Conservation (phyloP, 2,797 vertebrate genomes). For the Astyanax mexicanus region DNA sequence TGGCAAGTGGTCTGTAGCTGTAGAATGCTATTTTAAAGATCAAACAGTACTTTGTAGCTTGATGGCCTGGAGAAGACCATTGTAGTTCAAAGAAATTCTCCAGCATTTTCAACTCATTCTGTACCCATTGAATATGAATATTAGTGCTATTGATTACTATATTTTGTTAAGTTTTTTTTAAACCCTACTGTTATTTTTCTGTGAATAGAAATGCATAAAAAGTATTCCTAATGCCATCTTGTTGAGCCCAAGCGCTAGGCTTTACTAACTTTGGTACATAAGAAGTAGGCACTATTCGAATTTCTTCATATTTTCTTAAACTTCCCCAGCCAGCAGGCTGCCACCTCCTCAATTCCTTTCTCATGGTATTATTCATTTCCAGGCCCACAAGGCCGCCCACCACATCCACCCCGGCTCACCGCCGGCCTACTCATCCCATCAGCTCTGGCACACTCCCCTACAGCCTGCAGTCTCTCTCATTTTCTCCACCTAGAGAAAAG, state of each 20-base stretch:
- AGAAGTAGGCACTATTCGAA: slow-evolving; percentile 45
- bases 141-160: neutral
- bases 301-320: slow-evolving; percentile 2
- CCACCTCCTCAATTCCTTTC: slow-evolving; percentile 7
- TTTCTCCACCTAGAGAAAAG: slow-evolving; percentile 16
- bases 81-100: neutral
- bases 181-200: too few relatives aligned
- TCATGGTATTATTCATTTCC: slow-evolving; percentile 26
- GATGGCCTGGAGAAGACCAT: neutral
- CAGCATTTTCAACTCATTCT: too few relatives aligned
- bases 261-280: slow-evolving; percentile 27
- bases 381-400: slow-evolving; percentile 5
- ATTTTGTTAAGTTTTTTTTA: too few relatives aligned
- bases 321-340: neutral
- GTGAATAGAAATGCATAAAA: too few relatives aligned
- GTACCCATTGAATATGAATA: too few relatives aligned
- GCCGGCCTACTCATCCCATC: slow-evolving; percentile 14
- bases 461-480: neutral
- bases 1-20: neutral
- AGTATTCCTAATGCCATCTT: neutral
- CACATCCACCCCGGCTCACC: slow-evolving; percentile 3
- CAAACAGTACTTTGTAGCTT: neutral
- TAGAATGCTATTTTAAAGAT: neutral
- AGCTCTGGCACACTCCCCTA: slow-evolving; percentile 2
- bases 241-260: neutral